Conservation (phyloP, 1,140 invertebrate genomes). For the Capitella teleta region DNA sequence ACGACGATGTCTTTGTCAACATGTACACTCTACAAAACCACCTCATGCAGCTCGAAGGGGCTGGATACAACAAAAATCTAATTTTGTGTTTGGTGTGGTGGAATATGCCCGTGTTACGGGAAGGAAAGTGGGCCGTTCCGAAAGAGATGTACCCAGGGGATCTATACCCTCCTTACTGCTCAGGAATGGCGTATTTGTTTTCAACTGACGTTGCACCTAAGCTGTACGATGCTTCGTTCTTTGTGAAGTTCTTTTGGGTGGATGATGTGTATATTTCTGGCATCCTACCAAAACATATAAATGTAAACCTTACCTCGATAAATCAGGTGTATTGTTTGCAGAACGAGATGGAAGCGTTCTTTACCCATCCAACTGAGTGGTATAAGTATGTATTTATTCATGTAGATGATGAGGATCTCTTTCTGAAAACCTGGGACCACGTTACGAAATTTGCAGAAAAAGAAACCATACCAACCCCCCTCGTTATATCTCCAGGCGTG, state of each 20-base stretch:
- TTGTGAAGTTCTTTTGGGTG: constrained; percentile 17
- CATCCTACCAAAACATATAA: constrained; percentile 11
- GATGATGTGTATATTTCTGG: constrained; percentile 18
- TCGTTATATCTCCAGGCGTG: too few relatives aligned
- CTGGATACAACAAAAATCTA: constrained; percentile 2
- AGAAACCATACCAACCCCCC: too few relatives aligned
- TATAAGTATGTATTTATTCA: too few relatives aligned
- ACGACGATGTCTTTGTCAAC: constrained; percentile 49
- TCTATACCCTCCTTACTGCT: constrained; percentile 14
- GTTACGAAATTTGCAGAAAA: too few relatives aligned
- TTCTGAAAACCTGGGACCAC: too few relatives aligned
- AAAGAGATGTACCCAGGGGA: constrained; percentile 9
- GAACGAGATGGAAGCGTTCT: too few relatives aligned
- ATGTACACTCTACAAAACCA: constrained; percentile 21
- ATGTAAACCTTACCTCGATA: too few relatives aligned
- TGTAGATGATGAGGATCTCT: too few relatives aligned
- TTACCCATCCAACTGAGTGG: too few relatives aligned
- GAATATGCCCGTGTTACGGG: constrained; percentile 9
- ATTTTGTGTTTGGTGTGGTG: constrained; percentile 13
- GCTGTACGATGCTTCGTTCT: constrained; percentile 9
- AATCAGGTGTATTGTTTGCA: too few relatives aligned
- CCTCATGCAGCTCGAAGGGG: constrained; percentile 11
- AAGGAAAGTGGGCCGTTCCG: constrained; percentile 10
- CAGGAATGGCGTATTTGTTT: constrained; percentile 10
- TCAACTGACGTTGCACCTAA: constrained; percentile 7